phyloP scores from a whole-genome alignment of 2,797 vertebrate species.

The Lates japonicus region DNA sequence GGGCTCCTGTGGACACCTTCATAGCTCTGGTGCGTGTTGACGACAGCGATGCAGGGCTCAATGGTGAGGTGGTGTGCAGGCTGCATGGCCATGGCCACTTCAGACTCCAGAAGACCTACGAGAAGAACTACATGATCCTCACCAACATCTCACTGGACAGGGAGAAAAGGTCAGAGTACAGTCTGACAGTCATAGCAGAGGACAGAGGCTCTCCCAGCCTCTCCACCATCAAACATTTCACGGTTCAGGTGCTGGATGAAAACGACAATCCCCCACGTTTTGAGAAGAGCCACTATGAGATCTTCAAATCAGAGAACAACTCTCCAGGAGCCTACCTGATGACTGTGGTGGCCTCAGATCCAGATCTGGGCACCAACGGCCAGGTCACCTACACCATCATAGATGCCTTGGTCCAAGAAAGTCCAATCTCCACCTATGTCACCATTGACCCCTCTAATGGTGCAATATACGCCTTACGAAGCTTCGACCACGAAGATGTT shows the following conservation, averaged over 20 bases:
- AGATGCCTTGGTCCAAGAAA: slow-evolving; percentile 90
- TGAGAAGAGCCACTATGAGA: slow-evolving; percentile 94
- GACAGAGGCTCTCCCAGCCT: slow-evolving; percentile 94
- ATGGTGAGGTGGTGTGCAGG: slow-evolving; percentile 93
- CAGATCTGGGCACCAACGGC: slow-evolving; percentile 94
- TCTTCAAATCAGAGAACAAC: slow-evolving; percentile 97
- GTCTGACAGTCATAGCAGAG: slow-evolving; percentile 95
- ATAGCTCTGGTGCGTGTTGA: slow-evolving; percentile 95
- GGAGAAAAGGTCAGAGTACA: slow-evolving; percentile 97
- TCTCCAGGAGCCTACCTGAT: slow-evolving; percentile 95
- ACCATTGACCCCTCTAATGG: slow-evolving; percentile 97
- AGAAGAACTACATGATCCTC: slow-evolving; percentile 98
- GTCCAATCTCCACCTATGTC: slow-evolving; percentile 93
- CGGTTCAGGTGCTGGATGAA: slow-evolving; percentile 95
- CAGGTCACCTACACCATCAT: slow-evolving; percentile 95
- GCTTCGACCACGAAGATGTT: slow-evolving; percentile 96
- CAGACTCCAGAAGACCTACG: slow-evolving; percentile 95
- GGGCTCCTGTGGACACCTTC: slow-evolving; percentile 93
- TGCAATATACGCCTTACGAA: slow-evolving; percentile 93
- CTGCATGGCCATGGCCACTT: slow-evolving; percentile 97
- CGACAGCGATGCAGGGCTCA: slow-evolving; percentile 93
- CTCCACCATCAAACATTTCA: slow-evolving; percentile 96
- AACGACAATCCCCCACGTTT: slow-evolving; percentile 97
- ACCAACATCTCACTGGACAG: slow-evolving; percentile 95
- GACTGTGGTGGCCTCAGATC: slow-evolving; percentile 93